Base-by-base conservation (phyloP, 2,797 vertebrate genomes). In the Rallus crepitans region DNA sequence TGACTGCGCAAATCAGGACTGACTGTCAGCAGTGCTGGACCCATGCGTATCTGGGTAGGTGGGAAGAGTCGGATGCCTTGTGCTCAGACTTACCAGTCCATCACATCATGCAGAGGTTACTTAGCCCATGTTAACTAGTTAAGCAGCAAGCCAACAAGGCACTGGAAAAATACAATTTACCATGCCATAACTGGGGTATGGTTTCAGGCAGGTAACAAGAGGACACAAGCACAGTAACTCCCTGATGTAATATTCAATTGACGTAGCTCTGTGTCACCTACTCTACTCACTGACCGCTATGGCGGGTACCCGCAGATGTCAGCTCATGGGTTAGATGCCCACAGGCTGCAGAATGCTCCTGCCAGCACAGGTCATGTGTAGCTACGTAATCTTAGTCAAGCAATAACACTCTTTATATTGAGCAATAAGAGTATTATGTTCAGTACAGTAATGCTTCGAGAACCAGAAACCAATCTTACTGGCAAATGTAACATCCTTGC, bases 301-400 rank as follows among this genome's bases (percentile, higher is more conserved):
- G 4, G 33, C 52, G 65, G 23, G 30, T 75, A 50, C 64, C 33
- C 56, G 47, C 56, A 79, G 53, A 7, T 27, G 23, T 7, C 12
- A 85, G n/a, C 21, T 47, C 48, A 9, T 27, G 17, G 30, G 42
- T 39, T n/a, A 76, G 18, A 48, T 20, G 24, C 25, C 28, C 56
- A 47, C 37, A 64, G 21, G 66, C 42, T 33, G 33, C 59, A 72
- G 52, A 39, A 70, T 1, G 1, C 3, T 19, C 30, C 37, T 63
- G 72, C 23, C 79, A 75, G 35, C 55, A 72, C 0, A 57, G 31
- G n/a, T 72, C 69, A 45, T 12, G 12, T 25, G 35, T 27, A 84
- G 37, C 20, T 70, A 59, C 0, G 0, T 59, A 48, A 57, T 3
- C 28, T 64, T 9, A 68, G 45, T 3, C 37, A 73, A 50, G 78